Conservation (phyloP, 2,113 vertebrate species). For the Microtus ochrogaster region DNA sequence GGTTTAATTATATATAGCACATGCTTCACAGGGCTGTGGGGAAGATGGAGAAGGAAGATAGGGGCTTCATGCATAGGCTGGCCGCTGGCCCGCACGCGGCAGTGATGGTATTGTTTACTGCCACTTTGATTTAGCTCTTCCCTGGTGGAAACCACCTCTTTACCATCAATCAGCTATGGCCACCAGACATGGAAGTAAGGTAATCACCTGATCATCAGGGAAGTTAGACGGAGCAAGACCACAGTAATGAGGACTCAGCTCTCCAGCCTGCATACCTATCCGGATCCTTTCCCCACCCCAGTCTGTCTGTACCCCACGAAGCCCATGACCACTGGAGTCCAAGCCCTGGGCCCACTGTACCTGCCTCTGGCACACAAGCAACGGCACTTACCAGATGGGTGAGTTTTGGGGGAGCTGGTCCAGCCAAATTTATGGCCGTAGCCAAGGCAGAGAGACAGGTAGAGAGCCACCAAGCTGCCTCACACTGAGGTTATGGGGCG, state of each 20-base stretch:
- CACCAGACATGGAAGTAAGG: background rate
- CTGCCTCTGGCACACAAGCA: no score
- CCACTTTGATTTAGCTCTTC: background rate
- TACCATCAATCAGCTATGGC: accelerated
- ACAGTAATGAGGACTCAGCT: background rate
- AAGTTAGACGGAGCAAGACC: background rate
- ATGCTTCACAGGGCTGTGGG: background rate
- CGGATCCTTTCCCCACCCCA: accelerated
- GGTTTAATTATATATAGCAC: background rate
- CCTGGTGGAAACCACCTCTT: background rate
- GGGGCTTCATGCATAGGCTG: accelerated
- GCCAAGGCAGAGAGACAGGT: accelerated
- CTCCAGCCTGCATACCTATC: background rate
- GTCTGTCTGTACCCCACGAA: accelerated
- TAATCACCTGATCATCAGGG: background rate
- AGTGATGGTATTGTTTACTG: accelerated
- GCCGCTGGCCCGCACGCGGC: accelerated
- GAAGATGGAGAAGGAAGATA: background rate
- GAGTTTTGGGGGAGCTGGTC: background rate
- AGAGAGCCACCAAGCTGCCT: background rate
- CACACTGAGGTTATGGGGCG: accelerated
- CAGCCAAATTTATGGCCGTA: accelerated
- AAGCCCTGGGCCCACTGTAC: accelerated
- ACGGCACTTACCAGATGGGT: background rate
- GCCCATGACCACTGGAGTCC: background rate